A percentile compares a stretch with the other conserved stretches of the same genome.
Evolutionary conservation across 1,140 invertebrate genomes (phyloP).

Genomic region (Drosophila repletoides): DNA sequence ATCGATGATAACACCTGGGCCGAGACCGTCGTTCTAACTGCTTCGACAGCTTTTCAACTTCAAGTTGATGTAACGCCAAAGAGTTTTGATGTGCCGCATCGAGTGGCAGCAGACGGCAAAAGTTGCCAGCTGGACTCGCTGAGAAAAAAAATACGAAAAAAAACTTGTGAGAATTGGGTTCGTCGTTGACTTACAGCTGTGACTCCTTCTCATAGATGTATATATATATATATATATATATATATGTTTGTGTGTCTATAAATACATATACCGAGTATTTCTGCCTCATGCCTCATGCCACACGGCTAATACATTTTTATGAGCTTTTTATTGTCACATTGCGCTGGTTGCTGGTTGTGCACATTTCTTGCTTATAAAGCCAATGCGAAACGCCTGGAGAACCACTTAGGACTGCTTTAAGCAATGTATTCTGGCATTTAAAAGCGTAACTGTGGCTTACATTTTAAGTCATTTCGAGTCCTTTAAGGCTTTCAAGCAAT

Average conservation of each 20-base stretch:
- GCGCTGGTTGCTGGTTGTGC: constrained; percentile 69
- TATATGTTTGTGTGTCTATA: neutral
- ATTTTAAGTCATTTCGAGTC: neutral
- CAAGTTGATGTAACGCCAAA: constrained; percentile 44
- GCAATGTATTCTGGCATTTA: constrained; percentile 23
- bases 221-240: neutral
- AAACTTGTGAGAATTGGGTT: constrained; percentile 10
- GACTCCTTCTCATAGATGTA: neutral
- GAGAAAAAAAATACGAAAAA: neutral
- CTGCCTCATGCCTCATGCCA: constrained; percentile 25
- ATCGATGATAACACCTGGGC: constrained; percentile 74
- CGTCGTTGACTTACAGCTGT: neutral
- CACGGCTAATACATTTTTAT: constrained; percentile 72
- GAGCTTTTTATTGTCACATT: constrained; percentile 75
- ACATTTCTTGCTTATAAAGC: constrained; percentile 53
- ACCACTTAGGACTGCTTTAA: constrained; percentile 29
- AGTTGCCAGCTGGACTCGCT: constrained; percentile 37
- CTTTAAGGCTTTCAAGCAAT: too few relatives aligned
- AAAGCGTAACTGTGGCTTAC: constrained; percentile 12
- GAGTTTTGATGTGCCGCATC: constrained; percentile 75
- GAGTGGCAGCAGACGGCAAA: constrained; percentile 60
- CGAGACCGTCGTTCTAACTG: constrained; percentile 44
- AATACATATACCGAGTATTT: too few relatives aligned
- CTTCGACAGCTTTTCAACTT: constrained; percentile 73
- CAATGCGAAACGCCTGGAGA: constrained; percentile 22